Evolutionary conservation across 2,888 invertebrate genomes (phyloP).

Genomic region (Ectropis crepuscularia): DNA sequence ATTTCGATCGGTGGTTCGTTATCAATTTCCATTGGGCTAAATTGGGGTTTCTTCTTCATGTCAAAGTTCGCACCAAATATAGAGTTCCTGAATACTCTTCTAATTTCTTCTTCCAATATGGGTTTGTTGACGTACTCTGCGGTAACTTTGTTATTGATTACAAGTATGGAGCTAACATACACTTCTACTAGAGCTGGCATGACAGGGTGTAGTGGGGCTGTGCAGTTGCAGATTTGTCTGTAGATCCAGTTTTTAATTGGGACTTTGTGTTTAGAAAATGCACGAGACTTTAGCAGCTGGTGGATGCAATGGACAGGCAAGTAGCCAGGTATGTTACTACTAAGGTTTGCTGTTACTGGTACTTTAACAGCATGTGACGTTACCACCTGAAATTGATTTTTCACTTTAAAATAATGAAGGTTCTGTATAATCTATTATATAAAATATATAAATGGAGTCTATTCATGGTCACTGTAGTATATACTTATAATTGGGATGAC

Average conservation of each 20-base stretch:
- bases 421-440: background rate
- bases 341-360: slow-evolving; percentile 95
- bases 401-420: background rate
- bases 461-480: too few relatives aligned
- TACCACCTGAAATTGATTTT: slow-evolving; percentile 86
- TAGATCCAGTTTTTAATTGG: slow-evolving; percentile 99
- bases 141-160: slow-evolving; percentile 86
- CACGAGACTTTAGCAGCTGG: slow-evolving; percentile 95
- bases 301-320: slow-evolving; percentile 98
- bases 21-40: slow-evolving; percentile 84
- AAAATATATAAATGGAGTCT: too few relatives aligned
- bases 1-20: slow-evolving; percentile 80
- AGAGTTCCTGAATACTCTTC: slow-evolving; percentile 92
- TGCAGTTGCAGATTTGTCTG: slow-evolving; percentile 94
- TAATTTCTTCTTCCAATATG: slow-evolving; percentile 94
- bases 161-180: slow-evolving; percentile 95
- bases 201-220: slow-evolving; percentile 96
- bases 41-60: slow-evolving; percentile 75
- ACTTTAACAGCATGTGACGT: slow-evolving; percentile 98
- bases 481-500: too few relatives aligned
- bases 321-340: slow-evolving; percentile 95
- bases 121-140: slow-evolving; percentile 95
- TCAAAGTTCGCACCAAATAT: slow-evolving; percentile 91
- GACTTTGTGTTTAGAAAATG: slow-evolving; percentile 98
- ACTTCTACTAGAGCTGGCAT: slow-evolving; percentile 97